These are phyloP conservation scores for Lucinisca nassula DNA, from an alignment of 2,888 invertebrate species.

Conservation along the genomic window DNA sequence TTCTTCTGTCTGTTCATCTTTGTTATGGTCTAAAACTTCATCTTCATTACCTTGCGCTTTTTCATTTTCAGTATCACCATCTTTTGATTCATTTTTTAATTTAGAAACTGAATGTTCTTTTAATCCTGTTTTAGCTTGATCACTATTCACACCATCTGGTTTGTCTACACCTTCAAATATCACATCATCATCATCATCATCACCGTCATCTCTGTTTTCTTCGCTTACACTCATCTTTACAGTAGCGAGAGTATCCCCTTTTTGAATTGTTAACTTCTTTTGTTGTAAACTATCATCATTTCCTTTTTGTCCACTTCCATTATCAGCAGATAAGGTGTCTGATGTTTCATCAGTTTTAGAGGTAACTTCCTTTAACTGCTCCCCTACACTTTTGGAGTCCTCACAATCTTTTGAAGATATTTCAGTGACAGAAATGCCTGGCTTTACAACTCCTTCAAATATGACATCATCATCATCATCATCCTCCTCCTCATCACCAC, in stretches of 20 bases:
- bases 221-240: not conserved
- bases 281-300: not conserved
- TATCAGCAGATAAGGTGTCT: not conserved
- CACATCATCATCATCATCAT: constrained; percentile 60
- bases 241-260: too few relatives aligned
- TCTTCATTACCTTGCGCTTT: not conserved
- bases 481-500: constrained; percentile 4
- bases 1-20: not conserved
- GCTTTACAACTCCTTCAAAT: not conserved
- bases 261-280: too few relatives aligned
- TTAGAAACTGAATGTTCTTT: not conserved
- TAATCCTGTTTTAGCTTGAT: not conserved
- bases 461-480: constrained; percentile 35
- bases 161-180: constrained; percentile 47
- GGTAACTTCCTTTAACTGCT: not conserved
- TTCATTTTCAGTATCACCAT: not conserved
- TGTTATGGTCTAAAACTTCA: constrained; percentile 13
- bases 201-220: constrained; percentile 23
- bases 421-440: not conserved
- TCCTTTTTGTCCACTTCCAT: not conserved
- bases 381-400: not conserved
- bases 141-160: not conserved
- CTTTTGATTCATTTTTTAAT: not conserved
- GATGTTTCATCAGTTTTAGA: not conserved
- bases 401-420: not conserved